Evolutionary conservation across 2,888 invertebrate genomes (phyloP).

Genomic region (Drosophila kambysellisi): DNA sequence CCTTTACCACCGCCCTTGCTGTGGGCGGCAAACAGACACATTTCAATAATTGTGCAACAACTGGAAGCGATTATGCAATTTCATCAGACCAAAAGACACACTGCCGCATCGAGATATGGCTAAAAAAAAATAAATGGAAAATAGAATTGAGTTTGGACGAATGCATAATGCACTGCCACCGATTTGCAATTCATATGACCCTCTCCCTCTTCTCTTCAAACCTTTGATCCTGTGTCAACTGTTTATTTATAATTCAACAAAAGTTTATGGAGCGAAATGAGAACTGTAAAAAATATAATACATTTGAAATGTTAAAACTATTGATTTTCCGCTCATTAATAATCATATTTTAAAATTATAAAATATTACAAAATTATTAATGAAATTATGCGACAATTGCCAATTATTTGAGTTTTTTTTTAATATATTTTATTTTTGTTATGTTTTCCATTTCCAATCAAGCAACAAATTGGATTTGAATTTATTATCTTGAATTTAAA

Average conservation of each 20-base stretch:
- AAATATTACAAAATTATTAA: not conserved
- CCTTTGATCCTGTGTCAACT: not conserved
- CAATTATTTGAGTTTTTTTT: not conserved
- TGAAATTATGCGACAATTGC: not conserved
- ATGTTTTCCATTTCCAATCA: not conserved
- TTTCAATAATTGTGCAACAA: conserved; percentile 81
- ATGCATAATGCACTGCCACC: conserved; percentile 27
- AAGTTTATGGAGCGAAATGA: not conserved
- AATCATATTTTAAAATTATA: no score
- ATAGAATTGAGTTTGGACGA: conserved; percentile 11
- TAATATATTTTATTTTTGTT: not conserved
- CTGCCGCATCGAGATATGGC: conserved; percentile 61
- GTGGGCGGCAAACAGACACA: conserved; percentile 66
- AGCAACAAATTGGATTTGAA: not conserved
- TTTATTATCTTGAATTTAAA: not conserved
- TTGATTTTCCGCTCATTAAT: not conserved
- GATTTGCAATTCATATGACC: not conserved
- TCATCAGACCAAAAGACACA: conserved; percentile 77
- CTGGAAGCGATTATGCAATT: conserved; percentile 82
- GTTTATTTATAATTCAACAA: not conserved
- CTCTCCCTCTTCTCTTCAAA: not conserved
- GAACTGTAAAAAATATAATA: not conserved
- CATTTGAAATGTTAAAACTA: not conserved
- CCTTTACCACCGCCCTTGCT: conserved; percentile 15
- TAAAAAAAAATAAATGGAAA: conserved; percentile 60